Base-by-base conservation (phyloP, 2,797 vertebrate genomes). In the Mus caroli region DNA sequence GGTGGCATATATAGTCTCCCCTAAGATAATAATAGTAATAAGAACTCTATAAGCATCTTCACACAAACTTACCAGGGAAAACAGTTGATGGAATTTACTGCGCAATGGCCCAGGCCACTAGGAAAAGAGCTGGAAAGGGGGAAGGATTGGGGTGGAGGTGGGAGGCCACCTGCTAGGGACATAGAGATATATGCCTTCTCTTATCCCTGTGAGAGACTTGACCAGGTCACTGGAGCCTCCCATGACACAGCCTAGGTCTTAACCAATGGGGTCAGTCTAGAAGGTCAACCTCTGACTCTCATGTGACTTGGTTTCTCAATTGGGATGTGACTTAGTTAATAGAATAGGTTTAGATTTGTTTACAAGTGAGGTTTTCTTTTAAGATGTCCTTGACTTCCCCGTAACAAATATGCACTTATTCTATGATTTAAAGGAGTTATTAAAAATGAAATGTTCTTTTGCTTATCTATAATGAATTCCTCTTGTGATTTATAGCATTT, bases 401-500 rank as follows among this genome's bases (percentile, higher is more conserved):
- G 24, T 52, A 93, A 56, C 50, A 37, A 90, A 56, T 50, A 22
- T 75, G 22, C 75, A 84, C 82, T 95, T 62, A 76, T 90, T 94
- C 85, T 94, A 84, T 40, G 69, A 64, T 89, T 94, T 84, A 22
- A 77, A 78, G 79, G 90, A 73, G 60, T 93, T 94, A 88, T 96
- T 92, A 97, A 95, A 97, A 88, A 91, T 67, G 69, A 95, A 95
- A 79, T 83, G 12, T 90, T 90, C 95, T 91, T 96, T 94, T 88
- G 60, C 54, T 94, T 84, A 84, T 94, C 91, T 79, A 64, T 84
- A 93, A 88, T 67, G 58, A 94, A 85, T 94, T 88, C 67, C 52
- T 94, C 93, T 97, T 95, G 80, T 95, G 78, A 87, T 91, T 94
- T 94, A 64, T 80, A n/a, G 92, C 43, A 80, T 92, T 95, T n/a